Base-by-base conservation (phyloP, 2,888 invertebrate genomes). In the Homarus gammarus region DNA sequence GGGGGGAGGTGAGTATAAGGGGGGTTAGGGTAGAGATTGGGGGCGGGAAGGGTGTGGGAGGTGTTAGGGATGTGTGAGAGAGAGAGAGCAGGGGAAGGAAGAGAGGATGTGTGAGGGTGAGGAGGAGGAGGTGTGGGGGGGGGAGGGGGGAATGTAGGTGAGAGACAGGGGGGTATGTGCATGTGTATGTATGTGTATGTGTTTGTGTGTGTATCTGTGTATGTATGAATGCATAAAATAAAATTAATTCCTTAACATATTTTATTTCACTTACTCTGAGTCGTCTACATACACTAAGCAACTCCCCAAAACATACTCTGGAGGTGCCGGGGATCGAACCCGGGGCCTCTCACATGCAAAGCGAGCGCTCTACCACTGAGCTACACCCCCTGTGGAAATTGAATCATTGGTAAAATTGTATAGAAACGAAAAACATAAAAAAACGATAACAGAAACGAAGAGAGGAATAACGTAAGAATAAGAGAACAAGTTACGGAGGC, bases 281-380 rank as follows among this genome's bases (percentile, higher is more conserved):
- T n/a, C n/a, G n/a, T n/a, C n/a, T n/a, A n/a, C n/a, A n/a, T n/a
- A n/a, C n/a, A n/a, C n/a, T n/a, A n/a, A n/a, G n/a, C n/a, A n/a
- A n/a, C n/a, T n/a, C n/a, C n/a, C n/a, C n/a, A n/a, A n/a, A n/a
- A n/a, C n/a, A n/a, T n/a, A n/a, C n/a, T n/a, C 56, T 93, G 93
- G 93, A 93, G 93, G 93, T 93, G 93, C 93, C 93, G 93, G 93
- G 93, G 93, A 93, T 93, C 93, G 93, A 93, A 93, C 93, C 93
- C 93, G 93, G 93, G 93, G 93, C 93, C 93, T 93, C 93, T 93
- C 93, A 93, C 93, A 93, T 93, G 93, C 93, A 93, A 93, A 93
- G 93, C 93, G 93, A 93, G 93, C 93, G 93, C 93, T 93, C 93
- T 93, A 93, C 93, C 93, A 93, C 93, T 93, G 93, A 93, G 93